Percentiles rank a stretch among this genome's conserved stretches.
phyloP scores from a whole-genome alignment of 2,113 vertebrate genomes.

The Neodon shergylaensis region DNA sequence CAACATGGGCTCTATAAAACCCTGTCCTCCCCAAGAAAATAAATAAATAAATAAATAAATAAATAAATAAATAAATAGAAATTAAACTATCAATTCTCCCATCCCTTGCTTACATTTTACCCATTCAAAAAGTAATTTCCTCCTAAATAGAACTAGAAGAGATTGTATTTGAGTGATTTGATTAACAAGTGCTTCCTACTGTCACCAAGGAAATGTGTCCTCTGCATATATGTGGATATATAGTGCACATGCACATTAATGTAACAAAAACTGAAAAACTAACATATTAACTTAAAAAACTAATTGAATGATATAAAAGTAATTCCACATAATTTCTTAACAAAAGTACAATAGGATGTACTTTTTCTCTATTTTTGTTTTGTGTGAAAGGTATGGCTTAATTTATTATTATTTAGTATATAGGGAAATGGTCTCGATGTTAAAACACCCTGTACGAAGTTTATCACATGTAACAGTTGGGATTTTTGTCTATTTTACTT shows the following conservation, averaged over 20 bases:
- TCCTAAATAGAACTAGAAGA: neutral
- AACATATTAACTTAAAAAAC: slow-evolving; percentile 11
- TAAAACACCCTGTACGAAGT: neutral
- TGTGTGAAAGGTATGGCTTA: neutral
- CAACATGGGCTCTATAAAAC: neutral
- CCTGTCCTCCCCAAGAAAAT: neutral
- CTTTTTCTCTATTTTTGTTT: neutral
- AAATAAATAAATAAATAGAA: neutral
- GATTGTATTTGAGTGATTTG: neutral
- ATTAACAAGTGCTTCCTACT: neutral
- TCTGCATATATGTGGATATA: neutral
- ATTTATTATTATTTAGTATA: neutral
- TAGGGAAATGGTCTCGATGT: neutral
- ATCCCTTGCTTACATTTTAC: neutral
- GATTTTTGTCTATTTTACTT: neutral
- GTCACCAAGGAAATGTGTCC: neutral
- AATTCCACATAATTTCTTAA: neutral
- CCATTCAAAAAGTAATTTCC: slow-evolving; percentile 27
- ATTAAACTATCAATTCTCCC: neutral
- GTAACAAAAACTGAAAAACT: neutral
- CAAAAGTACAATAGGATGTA: neutral
- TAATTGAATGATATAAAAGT: neutral
- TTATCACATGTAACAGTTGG: neutral
- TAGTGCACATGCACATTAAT: neutral
- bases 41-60: neutral